Evolutionary conservation across 2,113 vertebrate genomes (phyloP), one percentile per base, ranked within the genome.

Genomic region (Colaptes auratus): DNA sequence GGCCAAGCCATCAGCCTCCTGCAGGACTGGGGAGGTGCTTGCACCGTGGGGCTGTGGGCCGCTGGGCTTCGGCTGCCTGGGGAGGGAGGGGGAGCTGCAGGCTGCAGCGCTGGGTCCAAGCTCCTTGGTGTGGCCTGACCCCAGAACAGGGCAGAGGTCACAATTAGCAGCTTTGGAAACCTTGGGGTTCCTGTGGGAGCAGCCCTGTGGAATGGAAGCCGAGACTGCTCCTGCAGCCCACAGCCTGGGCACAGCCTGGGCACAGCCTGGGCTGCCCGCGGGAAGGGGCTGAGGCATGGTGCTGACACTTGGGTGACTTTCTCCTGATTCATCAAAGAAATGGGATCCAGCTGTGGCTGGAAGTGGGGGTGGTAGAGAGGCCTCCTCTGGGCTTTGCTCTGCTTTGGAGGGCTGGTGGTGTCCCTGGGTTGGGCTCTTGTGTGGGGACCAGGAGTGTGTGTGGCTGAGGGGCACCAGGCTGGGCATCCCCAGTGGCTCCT

Each of bases 381-480:
- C n/a, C 56, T 70, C 42, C 35, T 21, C 24, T 33, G 81, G 48
- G 60, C 66, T 61, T 13, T 31, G 60, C 12, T 60, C 36, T 3
- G 9, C 46, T 82, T 61, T 14, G 66, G 55, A 48, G 33, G 35
- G 28, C 21, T 17, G 0, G n/a, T 42, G 11, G 18, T n/a, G 46
- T 56, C 72, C 59, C 12, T 18, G 25, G n/a, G 20, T 12, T 0
- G 3, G 35, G 33, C 7, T 21, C 30, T 63, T 0, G 1, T 0
- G 5, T 10, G 23, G 19, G 55, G 42, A 15, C 28, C 56, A 11
- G 75, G 59, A 19, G 25, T 0, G 46, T 19, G 21, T 30, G 59
- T 5, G 15, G 25, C 33, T 0, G 2, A 9, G 5, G 48, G 6
- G 1, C 5, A 3, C 65, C 44, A 30, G 33, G 58, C 30, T 3